Conservation (phyloP, 64 coral and sea anemone genomes). For the Trachythela sp. region DNA sequence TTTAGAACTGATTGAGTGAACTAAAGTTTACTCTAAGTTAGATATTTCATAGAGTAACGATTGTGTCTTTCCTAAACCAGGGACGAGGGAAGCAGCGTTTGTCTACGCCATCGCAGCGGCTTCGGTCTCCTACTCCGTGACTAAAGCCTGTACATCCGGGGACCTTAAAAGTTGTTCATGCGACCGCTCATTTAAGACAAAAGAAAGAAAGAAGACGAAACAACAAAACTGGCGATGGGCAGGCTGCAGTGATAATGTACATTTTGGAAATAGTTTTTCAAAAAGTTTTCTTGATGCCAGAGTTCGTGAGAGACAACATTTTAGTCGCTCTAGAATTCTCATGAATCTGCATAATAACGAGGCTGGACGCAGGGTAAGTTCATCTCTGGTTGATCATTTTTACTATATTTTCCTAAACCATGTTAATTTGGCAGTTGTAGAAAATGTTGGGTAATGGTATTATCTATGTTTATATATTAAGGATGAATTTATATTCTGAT, state of each 20-base stretch:
- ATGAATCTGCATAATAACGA: slow-evolving; percentile 98
- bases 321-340: slow-evolving; percentile 50
- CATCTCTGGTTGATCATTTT: background rate
- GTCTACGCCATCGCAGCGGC: slow-evolving; percentile 89
- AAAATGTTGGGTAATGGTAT: too few relatives aligned
- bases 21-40: too few relatives aligned
- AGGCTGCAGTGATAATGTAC: slow-evolving; percentile 85
- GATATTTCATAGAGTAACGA: too few relatives aligned
- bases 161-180: slow-evolving; percentile 75
- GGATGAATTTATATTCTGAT: too few relatives aligned
- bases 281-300: slow-evolving; percentile 77
- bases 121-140: slow-evolving; percentile 75
- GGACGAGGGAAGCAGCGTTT: slow-evolving; percentile 87
- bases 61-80: slow-evolving; percentile 24
- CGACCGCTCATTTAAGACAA: slow-evolving; percentile 55
- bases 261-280: slow-evolving; percentile 74
- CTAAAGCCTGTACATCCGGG: slow-evolving; percentile 66
- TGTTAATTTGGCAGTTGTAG: too few relatives aligned
- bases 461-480: too few relatives aligned
- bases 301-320: slow-evolving; percentile 62
- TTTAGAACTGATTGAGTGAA: too few relatives aligned
- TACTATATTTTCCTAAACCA: background rate
- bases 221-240: slow-evolving; percentile 71
- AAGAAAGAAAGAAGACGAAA: slow-evolving; percentile 40
- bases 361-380: slow-evolving; percentile 72